Base-by-base conservation (phyloP, 1,140 invertebrate species). In the Physella acuta region DNA sequence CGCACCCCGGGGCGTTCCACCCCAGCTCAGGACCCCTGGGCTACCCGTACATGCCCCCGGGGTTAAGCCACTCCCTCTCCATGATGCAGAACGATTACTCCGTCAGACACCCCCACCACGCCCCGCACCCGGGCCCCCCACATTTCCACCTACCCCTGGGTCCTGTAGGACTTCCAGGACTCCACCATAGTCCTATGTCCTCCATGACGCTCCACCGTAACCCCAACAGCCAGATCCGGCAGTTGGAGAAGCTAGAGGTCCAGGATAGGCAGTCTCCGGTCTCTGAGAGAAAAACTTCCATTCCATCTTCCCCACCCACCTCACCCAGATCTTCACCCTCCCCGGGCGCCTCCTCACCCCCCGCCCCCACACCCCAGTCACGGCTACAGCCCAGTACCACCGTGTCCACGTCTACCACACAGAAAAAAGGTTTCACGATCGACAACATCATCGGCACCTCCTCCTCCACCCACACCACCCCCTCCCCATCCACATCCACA, bases 401-500 rank as follows among this genome's bases (percentile, higher is more conserved):
- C 8, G 64, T 71, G 8, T 64, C 75, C 28, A 68, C 79, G 51
- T 55, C 78, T 28, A 70, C 75, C 17, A 39, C 73, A 1, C 58
- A 68, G 62, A 82, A 79, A 59, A 71, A 73, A 30, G 79, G 76
- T 11, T 84, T 84, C 62, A 81, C 78, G 28, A 84, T 84, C 64
- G 82, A 84, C 73, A 82, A 76, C 72, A 78, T 84, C 28, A 84
- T 84, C 33, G 82, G 81, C 24, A 81, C 63, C 55, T 73, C 53
- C 44, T 59, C 56, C 51, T 68, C 31, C 52, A 59, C 49, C 39
- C 31, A 44, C 20, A 58, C 76, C 73, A 44, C 69, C 28, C 67
- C 61, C 20, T 52, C 63, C 0, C 31, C 67, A 37, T 4, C 64
- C 3, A 17, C 55, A 31, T 31, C 72, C 59, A 36, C 68, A 59